A percentile compares a stretch with the other conserved stretches of the same genome.
Conservation (phyloP, 2,888 invertebrate genomes). For the Cephus nigrinus region DNA sequence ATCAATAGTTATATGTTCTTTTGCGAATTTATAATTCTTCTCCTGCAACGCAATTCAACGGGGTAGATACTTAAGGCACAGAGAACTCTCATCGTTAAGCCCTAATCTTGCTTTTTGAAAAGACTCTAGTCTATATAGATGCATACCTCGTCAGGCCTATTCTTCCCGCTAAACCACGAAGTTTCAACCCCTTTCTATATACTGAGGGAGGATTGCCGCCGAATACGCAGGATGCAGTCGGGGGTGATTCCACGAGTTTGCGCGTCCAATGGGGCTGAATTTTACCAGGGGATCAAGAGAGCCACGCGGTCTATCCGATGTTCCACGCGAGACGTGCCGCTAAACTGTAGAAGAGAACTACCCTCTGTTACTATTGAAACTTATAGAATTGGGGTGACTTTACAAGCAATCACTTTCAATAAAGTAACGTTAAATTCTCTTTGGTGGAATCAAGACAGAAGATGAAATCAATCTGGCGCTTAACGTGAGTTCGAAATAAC, state of each 20-base stretch:
- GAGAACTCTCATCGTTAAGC: not conserved
- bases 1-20: not conserved
- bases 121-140: not conserved
- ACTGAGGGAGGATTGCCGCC: not conserved
- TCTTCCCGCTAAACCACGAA: not conserved
- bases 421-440: not conserved
- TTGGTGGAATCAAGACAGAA: not conserved
- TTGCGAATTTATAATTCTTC: not conserved
- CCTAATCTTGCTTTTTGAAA: not conserved
- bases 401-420: not conserved
- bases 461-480: not conserved
- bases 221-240: not conserved
- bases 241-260: not conserved
- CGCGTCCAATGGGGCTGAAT: not conserved
- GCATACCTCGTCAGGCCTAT: not conserved
- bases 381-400: not conserved
- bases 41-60: not conserved
- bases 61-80: not conserved
- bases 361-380: not conserved
- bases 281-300: conserved; percentile 22
- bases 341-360: not conserved
- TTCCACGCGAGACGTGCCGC: conserved; percentile 21
- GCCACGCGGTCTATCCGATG: conserved; percentile 46
- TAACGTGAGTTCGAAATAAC: not conserved
- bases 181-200: not conserved